Evolutionary conservation across 2,797 vertebrate genomes (phyloP).

Genomic region (Oryzias sinensis): DNA sequence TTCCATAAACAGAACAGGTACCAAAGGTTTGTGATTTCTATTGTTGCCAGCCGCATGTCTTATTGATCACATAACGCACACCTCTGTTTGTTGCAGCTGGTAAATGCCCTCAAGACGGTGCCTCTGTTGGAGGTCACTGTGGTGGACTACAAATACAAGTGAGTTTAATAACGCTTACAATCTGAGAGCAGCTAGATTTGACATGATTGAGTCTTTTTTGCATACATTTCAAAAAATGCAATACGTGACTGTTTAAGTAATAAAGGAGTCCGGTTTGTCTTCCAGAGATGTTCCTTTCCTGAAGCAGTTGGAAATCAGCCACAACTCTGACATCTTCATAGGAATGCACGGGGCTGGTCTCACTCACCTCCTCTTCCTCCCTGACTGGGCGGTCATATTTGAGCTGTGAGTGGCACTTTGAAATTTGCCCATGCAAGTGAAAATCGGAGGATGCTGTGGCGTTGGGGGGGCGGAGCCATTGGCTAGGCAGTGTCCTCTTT

Average conservation of each 20-base stretch:
- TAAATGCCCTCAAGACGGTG: slow-evolving; percentile 89
- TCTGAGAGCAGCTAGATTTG: slow-evolving; percentile 2
- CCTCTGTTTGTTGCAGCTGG: slow-evolving; percentile 79
- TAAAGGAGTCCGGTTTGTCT: slow-evolving; percentile 25
- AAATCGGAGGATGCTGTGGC: slow-evolving; percentile 4
- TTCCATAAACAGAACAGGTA: slow-evolving; percentile 59
- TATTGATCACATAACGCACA: slow-evolving; percentile 61
- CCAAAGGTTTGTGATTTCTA: slow-evolving; percentile 62
- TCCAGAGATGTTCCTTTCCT: slow-evolving; percentile 89
- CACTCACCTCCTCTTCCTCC: slow-evolving; percentile 95
- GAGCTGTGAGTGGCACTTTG: slow-evolving; percentile 86
- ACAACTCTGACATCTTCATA: slow-evolving; percentile 97
- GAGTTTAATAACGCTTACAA: slow-evolving; percentile 60
- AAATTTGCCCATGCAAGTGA: slow-evolving; percentile 5
- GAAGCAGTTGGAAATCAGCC: slow-evolving; percentile 88
- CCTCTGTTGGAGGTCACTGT: slow-evolving; percentile 88
- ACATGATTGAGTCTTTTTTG: no score
- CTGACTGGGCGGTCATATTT: slow-evolving; percentile 96
- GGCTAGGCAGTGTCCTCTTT: slow-evolving; percentile 21
- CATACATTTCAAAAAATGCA: neutral
- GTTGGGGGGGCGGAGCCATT: slow-evolving; percentile 22
- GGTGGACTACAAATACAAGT: slow-evolving; percentile 98
- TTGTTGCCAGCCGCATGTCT: slow-evolving; percentile 50
- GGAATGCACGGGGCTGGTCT: slow-evolving; percentile 97
- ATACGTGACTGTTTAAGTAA: neutral